Percentiles rank a stretch among this genome's conserved stretches.
Conservation (phyloP, 2,113 vertebrate genomes). For the Clarias macrocephalus region DNA sequence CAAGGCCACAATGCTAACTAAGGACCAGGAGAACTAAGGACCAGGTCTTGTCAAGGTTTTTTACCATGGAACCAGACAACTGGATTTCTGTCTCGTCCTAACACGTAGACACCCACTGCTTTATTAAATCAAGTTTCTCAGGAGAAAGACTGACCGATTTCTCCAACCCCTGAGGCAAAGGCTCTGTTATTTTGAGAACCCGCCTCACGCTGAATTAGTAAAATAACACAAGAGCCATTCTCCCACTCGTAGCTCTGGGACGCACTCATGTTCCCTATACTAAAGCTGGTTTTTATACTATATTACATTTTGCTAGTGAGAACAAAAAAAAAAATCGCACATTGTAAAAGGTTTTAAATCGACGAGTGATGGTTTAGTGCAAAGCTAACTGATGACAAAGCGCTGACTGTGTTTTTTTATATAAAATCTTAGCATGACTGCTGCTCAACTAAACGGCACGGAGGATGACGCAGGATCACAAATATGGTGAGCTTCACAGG, state of each 20-base stretch:
- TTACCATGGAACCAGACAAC: background rate
- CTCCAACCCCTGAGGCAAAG: conserved; percentile 8
- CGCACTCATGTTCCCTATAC: conserved; percentile 30
- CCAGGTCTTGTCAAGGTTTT: background rate
- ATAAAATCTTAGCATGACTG: background rate
- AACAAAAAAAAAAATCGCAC: background rate
- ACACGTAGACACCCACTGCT: conserved; percentile 21
- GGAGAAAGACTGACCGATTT: conserved; percentile 35
- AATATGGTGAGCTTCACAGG: background rate
- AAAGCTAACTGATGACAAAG: background rate
- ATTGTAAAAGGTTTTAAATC: background rate
- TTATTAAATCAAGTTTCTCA: conserved; percentile 43
- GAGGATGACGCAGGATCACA: background rate
- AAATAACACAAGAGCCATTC: conserved; percentile 7
- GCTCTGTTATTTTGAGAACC: conserved; percentile 32
- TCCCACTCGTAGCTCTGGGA: conserved; percentile 34
- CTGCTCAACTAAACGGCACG: background rate
- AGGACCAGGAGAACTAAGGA: background rate
- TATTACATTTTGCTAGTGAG: background rate
- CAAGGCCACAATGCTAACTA: too few relatives aligned
- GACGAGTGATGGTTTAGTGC: background rate
- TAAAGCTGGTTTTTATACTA: background rate
- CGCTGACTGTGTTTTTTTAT: background rate
- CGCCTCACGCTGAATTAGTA: conserved; percentile 6
- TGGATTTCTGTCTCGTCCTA: conserved; percentile 31